These are phyloP conservation scores for Hemitrygon akajei DNA, from an alignment of 2,797 vertebrate genomes.

Conservation along the genomic window DNA sequence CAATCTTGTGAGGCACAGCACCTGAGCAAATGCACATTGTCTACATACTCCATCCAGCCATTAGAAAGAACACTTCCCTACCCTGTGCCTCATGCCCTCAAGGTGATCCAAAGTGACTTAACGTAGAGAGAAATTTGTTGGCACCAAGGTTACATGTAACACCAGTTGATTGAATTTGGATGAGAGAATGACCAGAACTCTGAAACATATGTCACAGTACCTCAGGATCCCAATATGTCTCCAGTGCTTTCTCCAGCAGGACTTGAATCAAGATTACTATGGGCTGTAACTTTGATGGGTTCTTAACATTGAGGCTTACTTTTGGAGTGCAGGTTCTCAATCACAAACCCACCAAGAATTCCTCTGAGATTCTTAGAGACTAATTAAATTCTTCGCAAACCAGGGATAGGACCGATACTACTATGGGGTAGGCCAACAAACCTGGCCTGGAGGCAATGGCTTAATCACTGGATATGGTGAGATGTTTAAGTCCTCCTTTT, in stretches of 20 bases:
- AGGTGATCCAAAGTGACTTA: neutral
- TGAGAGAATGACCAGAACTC: no score
- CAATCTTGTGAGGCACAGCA: no score
- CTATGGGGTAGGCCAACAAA: neutral
- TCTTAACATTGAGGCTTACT: neutral
- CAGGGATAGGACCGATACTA: neutral
- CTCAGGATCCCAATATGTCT: neutral
- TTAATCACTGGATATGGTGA: neutral
- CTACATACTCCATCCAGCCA: neutral
- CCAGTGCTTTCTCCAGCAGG: neutral
- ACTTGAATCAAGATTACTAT: neutral
- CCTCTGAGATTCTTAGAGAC: neutral
- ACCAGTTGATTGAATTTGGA: neutral
- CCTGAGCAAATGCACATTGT: no score
- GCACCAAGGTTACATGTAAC: neutral
- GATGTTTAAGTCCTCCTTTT: no score
- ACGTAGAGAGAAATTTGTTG: neutral
- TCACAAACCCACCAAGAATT: no score
- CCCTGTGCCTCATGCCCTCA: neutral
- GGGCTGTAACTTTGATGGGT: no score
- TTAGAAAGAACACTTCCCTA: neutral
- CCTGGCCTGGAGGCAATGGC: neutral
- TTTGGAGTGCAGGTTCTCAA: neutral
- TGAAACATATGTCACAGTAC: neutral
- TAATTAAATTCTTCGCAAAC: neutral